These are phyloP conservation scores for Xyrauchen texanus DNA, from an alignment of 2,113 vertebrate genomes.

Conservation along the genomic window DNA sequence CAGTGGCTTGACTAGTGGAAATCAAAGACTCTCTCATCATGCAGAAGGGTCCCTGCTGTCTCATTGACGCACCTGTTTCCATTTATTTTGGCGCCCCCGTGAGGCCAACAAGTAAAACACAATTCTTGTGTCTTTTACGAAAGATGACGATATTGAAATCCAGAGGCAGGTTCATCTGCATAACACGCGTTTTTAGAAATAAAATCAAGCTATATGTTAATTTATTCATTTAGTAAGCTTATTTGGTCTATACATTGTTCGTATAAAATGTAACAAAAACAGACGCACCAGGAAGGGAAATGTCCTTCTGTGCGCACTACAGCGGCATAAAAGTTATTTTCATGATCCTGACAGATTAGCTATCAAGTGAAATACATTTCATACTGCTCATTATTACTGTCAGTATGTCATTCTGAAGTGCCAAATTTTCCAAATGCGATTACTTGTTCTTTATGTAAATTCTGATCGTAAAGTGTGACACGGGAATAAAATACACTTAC, in stretches of 20 bases:
- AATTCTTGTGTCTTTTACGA: background rate
- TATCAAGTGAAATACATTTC: background rate
- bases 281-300: background rate
- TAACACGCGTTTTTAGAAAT: background rate
- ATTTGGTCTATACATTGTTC: background rate
- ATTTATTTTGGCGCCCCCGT: slow-evolving; percentile 68
- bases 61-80: slow-evolving; percentile 25
- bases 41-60: background rate
- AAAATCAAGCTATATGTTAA: background rate
- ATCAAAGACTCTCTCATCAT: slow-evolving; percentile 20
- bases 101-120: slow-evolving; percentile 43
- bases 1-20: background rate
- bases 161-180: background rate
- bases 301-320: background rate
- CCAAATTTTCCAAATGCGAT: background rate
- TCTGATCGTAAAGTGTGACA: background rate
- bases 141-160: background rate
- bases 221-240: background rate
- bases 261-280: background rate
- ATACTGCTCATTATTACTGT: background rate
- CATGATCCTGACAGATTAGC: background rate
- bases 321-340: background rate
- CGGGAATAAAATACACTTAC: slow-evolving; percentile 77
- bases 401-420: background rate
- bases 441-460: background rate